phyloP scores from a whole-genome alignment of 2,797 vertebrate species.

The Coregonus ussuriensis region DNA sequence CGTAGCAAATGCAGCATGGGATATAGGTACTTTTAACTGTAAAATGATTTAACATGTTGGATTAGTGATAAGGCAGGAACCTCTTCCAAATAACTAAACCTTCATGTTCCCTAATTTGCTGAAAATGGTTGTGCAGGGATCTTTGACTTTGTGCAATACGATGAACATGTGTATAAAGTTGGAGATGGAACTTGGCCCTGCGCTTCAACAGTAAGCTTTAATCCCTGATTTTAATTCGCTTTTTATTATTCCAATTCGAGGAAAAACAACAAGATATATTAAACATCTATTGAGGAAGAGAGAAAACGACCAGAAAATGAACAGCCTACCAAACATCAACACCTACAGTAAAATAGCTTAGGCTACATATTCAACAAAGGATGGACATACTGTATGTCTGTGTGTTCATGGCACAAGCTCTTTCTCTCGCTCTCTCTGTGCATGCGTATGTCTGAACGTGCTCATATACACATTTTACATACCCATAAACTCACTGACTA shows the following conservation, averaged over 20 bases:
- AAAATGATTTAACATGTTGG: slow-evolving; percentile 72
- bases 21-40: slow-evolving; percentile 70
- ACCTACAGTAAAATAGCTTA: neutral
- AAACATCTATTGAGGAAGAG: slow-evolving; percentile 28
- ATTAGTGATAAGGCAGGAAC: slow-evolving; percentile 67
- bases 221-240: slow-evolving; percentile 56
- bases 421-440: neutral
- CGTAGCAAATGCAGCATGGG: slow-evolving; percentile 51
- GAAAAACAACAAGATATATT: slow-evolving; percentile 14
- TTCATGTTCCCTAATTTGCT: slow-evolving; percentile 56
- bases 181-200: slow-evolving; percentile 49
- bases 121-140: slow-evolving; percentile 48
- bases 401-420: neutral
- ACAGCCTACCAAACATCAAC: neutral
- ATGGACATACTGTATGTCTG: neutral
- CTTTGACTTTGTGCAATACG: slow-evolving; percentile 41
- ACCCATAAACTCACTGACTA: slow-evolving; percentile 6
- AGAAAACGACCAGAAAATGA: slow-evolving; percentile 1
- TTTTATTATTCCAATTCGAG: slow-evolving; percentile 52
- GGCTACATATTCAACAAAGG: neutral
- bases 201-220: slow-evolving; percentile 51
- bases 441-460: too few species aligned
- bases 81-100: slow-evolving; percentile 56
- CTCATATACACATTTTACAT: neutral
- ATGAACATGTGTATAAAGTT: slow-evolving; percentile 48